phyloP scores from a whole-genome alignment of 2,797 vertebrate genomes.

The Cynopterus sphinx region DNA sequence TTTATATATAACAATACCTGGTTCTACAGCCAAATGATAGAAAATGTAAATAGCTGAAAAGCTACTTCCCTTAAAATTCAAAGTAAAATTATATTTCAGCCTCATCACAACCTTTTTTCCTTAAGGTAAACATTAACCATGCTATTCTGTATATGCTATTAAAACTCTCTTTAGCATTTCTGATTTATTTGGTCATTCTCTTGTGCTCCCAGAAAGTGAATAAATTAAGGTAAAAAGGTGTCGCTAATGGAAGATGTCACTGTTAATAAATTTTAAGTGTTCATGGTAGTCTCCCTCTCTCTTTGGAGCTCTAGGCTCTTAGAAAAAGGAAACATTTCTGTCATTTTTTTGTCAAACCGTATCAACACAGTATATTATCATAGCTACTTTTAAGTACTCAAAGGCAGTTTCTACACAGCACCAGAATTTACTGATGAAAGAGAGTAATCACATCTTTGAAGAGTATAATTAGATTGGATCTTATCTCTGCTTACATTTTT shows the following conservation, averaged over 20 bases:
- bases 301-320: not conserved
- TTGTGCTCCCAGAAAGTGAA: not conserved
- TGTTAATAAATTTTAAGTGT: constrained; percentile 34
- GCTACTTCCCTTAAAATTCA: constrained; percentile 44
- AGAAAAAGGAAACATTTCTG: not conserved
- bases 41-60: constrained; percentile 12
- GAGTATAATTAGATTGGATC: not conserved
- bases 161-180: not conserved
- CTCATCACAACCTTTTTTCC: not conserved
- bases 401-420: not conserved
- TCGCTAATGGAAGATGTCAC: not conserved
- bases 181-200: constrained; percentile 29
- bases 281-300: not conserved
- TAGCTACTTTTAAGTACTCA: not conserved
- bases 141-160: not conserved
- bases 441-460: not conserved
- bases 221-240: not conserved
- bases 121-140: not conserved
- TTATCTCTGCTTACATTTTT: not conserved
- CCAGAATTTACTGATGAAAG: not conserved
- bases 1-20: not conserved
- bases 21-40: not conserved
- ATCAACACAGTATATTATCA: not conserved
- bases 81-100: constrained; percentile 15
- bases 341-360: not conserved